These are phyloP conservation scores for Enteromius fasciolatus DNA, from an alignment of 2,797 vertebrate species.

Conservation along the genomic window DNA sequence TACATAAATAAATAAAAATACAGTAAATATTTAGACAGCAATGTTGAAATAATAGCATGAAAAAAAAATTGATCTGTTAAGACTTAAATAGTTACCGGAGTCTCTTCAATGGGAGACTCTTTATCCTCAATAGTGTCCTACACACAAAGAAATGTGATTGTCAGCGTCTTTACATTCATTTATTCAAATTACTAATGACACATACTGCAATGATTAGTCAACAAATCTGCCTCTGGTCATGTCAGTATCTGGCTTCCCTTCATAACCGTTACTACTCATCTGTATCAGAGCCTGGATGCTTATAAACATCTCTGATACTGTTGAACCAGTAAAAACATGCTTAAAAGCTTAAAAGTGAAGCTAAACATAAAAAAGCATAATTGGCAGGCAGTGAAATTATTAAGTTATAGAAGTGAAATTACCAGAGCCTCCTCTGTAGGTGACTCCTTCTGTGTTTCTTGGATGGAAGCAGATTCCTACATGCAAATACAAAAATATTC, in stretches of 20 bases:
- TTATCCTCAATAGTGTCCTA: constrained; percentile 60
- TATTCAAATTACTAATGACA: constrained; percentile 6
- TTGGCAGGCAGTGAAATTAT: background rate
- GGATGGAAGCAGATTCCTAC: constrained; percentile 55
- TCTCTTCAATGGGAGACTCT: constrained; percentile 65
- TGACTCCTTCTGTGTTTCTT: constrained; percentile 61
- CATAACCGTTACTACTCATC: background rate
- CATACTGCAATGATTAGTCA: background rate
- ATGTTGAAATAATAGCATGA: background rate
- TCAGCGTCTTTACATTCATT: constrained; percentile 39
- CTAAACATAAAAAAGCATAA: constrained; percentile 1
- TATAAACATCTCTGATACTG: background rate
- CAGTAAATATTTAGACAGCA: background rate
- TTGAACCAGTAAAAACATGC: background rate
- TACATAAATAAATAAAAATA: background rate
- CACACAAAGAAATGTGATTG: constrained; percentile 48
- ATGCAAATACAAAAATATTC: constrained; percentile 30
- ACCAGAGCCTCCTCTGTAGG: constrained; percentile 63
- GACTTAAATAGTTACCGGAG: constrained; percentile 62
- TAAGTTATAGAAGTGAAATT: constrained; percentile 48
- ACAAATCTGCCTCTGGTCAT: constrained; percentile 13
- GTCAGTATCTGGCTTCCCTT: background rate
- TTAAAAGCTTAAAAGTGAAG: background rate
- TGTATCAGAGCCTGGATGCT: background rate
- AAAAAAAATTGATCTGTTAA: background rate